These are phyloP conservation scores for Takifugu rubripes DNA, from an alignment of 2,797 vertebrate species.

Conservation along the genomic window DNA sequence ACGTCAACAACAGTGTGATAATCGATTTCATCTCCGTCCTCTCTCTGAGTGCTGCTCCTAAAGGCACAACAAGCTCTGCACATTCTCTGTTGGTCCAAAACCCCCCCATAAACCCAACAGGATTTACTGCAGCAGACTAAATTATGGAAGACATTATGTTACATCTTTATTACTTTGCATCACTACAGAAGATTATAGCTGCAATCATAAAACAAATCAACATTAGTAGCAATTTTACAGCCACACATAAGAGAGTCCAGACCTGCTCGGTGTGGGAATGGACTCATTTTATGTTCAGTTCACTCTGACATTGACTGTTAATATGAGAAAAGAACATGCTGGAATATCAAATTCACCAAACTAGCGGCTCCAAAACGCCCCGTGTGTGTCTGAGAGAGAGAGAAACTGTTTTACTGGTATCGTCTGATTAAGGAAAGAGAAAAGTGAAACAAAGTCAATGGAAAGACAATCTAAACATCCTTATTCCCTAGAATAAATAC, in stretches of 20 bases:
- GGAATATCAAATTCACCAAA: not conserved
- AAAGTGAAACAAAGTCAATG: too few relatives aligned
- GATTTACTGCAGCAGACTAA: too few relatives aligned
- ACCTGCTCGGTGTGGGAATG: constrained; percentile 1
- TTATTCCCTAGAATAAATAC: too few relatives aligned
- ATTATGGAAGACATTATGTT: too few relatives aligned
- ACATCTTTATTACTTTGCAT: too few relatives aligned
- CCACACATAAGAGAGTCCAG: not conserved
- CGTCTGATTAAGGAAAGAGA: constrained; percentile 5
- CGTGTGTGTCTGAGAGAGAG: not conserved
- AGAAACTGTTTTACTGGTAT: constrained; percentile 1
- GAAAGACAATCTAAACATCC: too few relatives aligned
- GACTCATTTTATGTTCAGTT: constrained; percentile 1
- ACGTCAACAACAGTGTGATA: constrained; percentile 39
- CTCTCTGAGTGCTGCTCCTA: constrained; percentile 39
- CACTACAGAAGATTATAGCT: too few relatives aligned
- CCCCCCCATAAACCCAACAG: constrained; percentile 7
- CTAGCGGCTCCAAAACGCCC: not conserved
- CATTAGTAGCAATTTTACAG: not conserved
- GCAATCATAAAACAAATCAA: too few relatives aligned
- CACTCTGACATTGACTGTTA: constrained; percentile 38
- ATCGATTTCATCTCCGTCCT: constrained; percentile 33
- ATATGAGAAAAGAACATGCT: not conserved
- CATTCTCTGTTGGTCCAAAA: constrained; percentile 7
- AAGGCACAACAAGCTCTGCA: constrained; percentile 47